Conservation (phyloP, 2,888 invertebrate genomes). For the Ganaspis brasiliensis region DNA sequence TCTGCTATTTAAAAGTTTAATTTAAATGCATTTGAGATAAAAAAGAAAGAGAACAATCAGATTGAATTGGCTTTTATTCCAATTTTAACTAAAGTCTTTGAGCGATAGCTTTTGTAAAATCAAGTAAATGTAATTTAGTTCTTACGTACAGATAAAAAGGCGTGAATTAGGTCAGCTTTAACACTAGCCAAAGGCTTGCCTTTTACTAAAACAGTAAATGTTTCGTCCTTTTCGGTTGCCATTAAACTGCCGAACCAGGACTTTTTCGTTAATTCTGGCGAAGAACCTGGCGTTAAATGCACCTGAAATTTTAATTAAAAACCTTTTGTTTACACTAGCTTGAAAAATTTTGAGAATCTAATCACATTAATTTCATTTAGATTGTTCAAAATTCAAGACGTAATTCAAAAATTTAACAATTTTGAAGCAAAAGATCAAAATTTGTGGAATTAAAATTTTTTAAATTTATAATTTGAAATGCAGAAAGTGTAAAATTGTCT, state of each 20-base stretch:
- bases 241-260: slow-evolving; percentile 99
- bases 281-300: slow-evolving; percentile 96
- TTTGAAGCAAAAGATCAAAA: too few species aligned
- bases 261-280: slow-evolving; percentile 97
- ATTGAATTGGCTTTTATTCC: background rate
- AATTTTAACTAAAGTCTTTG: background rate
- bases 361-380: too few species aligned
- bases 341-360: too few species aligned
- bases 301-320: slow-evolving; percentile 82
- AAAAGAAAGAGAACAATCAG: slow-evolving; percentile 8
- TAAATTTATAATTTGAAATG: too few species aligned
- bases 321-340: background rate
- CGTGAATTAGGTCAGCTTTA: slow-evolving; percentile 98
- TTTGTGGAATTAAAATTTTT: too few species aligned
- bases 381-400: too few species aligned
- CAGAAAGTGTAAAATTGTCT: too few species aligned
- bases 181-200: slow-evolving; percentile 98
- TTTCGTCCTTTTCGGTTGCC: slow-evolving; percentile 98
- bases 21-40: background rate
- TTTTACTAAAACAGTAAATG: slow-evolving; percentile 97
- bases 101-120: background rate
- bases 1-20: too few species aligned
- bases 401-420: too few species aligned
- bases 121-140: background rate
- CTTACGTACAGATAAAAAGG: slow-evolving; percentile 95